Percentiles rank a stretch among this genome's conserved stretches.
phyloP scores from a whole-genome alignment of 1,140 invertebrate species.

The Pogonomyrmex barbatus region DNA sequence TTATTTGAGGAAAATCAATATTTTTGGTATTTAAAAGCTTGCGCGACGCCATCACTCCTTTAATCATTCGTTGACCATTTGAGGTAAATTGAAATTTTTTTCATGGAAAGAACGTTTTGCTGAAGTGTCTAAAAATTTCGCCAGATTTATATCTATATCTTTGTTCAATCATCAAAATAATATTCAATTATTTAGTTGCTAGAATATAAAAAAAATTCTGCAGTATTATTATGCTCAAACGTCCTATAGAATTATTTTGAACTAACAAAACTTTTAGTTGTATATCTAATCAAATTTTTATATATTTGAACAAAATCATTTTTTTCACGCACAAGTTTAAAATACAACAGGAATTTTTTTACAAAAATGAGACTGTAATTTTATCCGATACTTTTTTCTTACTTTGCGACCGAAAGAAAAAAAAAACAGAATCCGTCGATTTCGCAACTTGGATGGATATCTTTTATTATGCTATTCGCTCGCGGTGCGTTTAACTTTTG shows the following conservation, averaged over 20 bases:
- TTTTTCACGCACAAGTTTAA: background rate
- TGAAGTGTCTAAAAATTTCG: no score
- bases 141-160: no score
- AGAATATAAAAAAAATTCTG: no score
- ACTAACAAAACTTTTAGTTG: no score
- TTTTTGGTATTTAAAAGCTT: background rate
- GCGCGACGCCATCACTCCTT: no score
- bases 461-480: background rate
- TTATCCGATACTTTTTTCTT: background rate
- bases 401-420: background rate
- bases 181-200: no score
- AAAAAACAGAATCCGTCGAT: background rate
- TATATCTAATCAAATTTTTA: no score
- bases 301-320: no score
- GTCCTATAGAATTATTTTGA: no score
- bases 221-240: no score
- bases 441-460: background rate
- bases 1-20: slow-evolving; percentile 38
- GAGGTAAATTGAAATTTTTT: background rate
- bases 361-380: background rate
- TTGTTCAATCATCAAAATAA: no score
- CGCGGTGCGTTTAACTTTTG: background rate
- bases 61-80: background rate
- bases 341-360: background rate
- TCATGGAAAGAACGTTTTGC: no score